Conservation (phyloP, 1,140 invertebrate species). For the Drosophila pseudoananassae region DNA sequence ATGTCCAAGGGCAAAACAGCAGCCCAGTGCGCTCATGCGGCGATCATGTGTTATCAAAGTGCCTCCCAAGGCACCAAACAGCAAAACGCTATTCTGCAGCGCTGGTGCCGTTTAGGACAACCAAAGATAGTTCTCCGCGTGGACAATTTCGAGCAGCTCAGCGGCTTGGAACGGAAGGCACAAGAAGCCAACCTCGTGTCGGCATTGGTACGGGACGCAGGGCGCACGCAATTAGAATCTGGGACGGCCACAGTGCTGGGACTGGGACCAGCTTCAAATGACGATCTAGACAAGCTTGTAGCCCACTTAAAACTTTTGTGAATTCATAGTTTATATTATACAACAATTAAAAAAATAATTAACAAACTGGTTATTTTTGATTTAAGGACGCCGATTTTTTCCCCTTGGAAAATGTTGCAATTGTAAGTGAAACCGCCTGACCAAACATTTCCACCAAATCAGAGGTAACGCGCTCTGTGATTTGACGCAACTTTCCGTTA, state of each 20-base stretch:
- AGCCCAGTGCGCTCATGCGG: constrained; percentile 93
- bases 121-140: constrained; percentile 90
- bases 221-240: constrained; percentile 89
- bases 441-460: constrained; percentile 83
- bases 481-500: constrained; percentile 88
- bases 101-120: constrained; percentile 89
- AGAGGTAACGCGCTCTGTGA: constrained; percentile 86
- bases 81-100: constrained; percentile 84
- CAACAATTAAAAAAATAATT: constrained; percentile 24
- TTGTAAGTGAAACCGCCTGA: constrained; percentile 80
- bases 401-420: constrained; percentile 59
- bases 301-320: constrained; percentile 89
- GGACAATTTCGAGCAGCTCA: constrained; percentile 85
- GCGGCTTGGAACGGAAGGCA: constrained; percentile 85
- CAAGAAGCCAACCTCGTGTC: constrained; percentile 86
- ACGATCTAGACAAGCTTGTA: constrained; percentile 89
- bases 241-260: constrained; percentile 90
- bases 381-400: constrained; percentile 24
- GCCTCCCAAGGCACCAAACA: constrained; percentile 84
- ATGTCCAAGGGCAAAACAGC: constrained; percentile 93
- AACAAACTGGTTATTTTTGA: constrained; percentile 10
- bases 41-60: constrained; percentile 88
- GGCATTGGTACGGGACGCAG: constrained; percentile 90
- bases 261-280: constrained; percentile 89
- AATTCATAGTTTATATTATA: constrained; percentile 45